Evolutionary conservation across 1,140 invertebrate species (phyloP).

Genomic region (Episyrphus balteatus): DNA sequence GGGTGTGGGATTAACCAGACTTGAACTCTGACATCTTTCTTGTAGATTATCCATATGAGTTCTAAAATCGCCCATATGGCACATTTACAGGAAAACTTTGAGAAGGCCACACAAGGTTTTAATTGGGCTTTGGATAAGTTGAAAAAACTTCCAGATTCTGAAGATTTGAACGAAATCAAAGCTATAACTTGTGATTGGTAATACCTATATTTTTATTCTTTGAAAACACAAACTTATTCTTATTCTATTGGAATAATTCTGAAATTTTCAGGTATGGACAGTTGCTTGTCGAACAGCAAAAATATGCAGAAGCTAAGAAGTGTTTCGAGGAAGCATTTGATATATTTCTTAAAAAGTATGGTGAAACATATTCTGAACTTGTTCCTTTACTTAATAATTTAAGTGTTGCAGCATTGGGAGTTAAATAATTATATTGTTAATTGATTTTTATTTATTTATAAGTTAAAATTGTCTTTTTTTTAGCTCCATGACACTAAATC

Average conservation of each 20-base stretch:
- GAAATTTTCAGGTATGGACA: constrained; percentile 71
- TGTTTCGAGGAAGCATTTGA: constrained; percentile 60
- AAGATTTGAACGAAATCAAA: constrained; percentile 24
- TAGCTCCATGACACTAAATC: constrained; percentile 52
- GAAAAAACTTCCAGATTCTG: constrained; percentile 19
- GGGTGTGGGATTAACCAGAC: no score
- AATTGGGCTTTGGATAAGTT: constrained; percentile 54
- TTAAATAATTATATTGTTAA: constrained; percentile 4
- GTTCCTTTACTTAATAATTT: constrained; percentile 77
- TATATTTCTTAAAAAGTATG: constrained; percentile 52
- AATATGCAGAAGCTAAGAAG: constrained; percentile 51
- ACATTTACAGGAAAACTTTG: constrained; percentile 45
- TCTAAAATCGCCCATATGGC: constrained; percentile 55
- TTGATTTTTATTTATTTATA: not conserved
- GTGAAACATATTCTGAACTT: constrained; percentile 57
- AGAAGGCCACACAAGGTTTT: constrained; percentile 59
- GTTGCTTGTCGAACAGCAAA: constrained; percentile 53
- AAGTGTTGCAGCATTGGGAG: constrained; percentile 55
- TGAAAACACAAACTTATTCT: constrained; percentile 53
- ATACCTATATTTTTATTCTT: constrained; percentile 39
- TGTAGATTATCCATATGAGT: constrained; percentile 40
- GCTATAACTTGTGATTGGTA: constrained; percentile 58
- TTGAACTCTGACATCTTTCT: not conserved
- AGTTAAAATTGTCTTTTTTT: not conserved
- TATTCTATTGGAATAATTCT: not conserved